These are phyloP conservation scores for Poecilia velifera DNA, from an alignment of 2,797 vertebrate species.

Conservation along the genomic window DNA sequence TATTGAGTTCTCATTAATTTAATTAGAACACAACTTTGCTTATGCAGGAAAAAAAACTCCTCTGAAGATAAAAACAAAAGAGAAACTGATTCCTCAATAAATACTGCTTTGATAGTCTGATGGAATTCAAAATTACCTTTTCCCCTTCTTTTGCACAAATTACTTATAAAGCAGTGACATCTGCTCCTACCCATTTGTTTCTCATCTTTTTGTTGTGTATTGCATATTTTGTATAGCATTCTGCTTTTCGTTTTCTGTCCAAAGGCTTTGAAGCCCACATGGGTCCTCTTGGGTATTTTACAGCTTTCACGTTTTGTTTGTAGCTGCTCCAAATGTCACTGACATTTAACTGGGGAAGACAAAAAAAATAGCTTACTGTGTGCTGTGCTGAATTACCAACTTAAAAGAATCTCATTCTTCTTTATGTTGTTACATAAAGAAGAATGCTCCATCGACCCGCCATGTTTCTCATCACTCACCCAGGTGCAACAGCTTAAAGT, in stretches of 20 bases:
- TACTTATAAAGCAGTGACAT: neutral
- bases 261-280: neutral
- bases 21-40: neutral
- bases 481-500: neutral
- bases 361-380: neutral
- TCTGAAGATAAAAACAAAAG: neutral
- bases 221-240: neutral
- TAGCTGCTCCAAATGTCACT: neutral
- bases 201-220: neutral
- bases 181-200: neutral
- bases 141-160: neutral
- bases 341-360: neutral
- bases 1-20: neutral
- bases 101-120: neutral
- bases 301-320: slow-evolving; percentile 1
- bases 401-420: neutral
- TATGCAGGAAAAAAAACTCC: neutral
- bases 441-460: neutral
- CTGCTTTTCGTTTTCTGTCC: neutral
- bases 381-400: neutral
- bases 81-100: neutral
- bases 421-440: neutral
- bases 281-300: neutral
- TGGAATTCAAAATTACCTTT: neutral
- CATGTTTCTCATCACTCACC: neutral